Percentiles rank a stretch among this genome's conserved stretches.
Evolutionary conservation across 1,140 invertebrate species (phyloP).

Genomic region (Philopotamus ludificatus): DNA sequence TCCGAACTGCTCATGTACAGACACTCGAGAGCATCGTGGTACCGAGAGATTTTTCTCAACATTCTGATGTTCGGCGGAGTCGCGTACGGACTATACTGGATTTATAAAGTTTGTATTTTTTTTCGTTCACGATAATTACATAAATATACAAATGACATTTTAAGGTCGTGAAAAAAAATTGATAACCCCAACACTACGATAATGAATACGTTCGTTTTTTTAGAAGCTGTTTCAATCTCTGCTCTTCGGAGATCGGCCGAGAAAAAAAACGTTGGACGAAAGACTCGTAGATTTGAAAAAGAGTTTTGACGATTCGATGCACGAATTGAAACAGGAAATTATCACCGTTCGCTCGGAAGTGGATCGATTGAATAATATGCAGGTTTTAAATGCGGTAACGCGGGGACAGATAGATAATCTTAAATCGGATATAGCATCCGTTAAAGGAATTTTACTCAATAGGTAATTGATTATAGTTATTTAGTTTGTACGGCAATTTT

Average conservation of each 20-base stretch:
- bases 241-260: conserved; percentile 63
- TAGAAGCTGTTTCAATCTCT: conserved; percentile 66
- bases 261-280: conserved; percentile 61
- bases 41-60: conserved; percentile 68
- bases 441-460: conserved; percentile 74
- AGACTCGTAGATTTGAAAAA: conserved; percentile 65
- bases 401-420: conserved; percentile 66
- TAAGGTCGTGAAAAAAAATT: no score
- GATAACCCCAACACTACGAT: background rate
- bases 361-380: conserved; percentile 57
- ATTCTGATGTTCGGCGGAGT: conserved; percentile 68
- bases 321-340: conserved; percentile 61
- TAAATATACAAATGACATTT: no score
- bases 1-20: conserved; percentile 51
- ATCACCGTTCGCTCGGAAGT: conserved; percentile 59
- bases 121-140: no score
- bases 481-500: background rate
- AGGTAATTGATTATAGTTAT: conserved; percentile 49
- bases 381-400: conserved; percentile 51
- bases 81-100: conserved; percentile 68
- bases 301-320: conserved; percentile 62
- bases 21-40: conserved; percentile 54
- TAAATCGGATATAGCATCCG: conserved; percentile 71
- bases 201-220: conserved; percentile 43
- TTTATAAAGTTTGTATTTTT: conserved; percentile 65